phyloP scores from a whole-genome alignment of 2,888 invertebrate species.

The Mythimna pallens region DNA sequence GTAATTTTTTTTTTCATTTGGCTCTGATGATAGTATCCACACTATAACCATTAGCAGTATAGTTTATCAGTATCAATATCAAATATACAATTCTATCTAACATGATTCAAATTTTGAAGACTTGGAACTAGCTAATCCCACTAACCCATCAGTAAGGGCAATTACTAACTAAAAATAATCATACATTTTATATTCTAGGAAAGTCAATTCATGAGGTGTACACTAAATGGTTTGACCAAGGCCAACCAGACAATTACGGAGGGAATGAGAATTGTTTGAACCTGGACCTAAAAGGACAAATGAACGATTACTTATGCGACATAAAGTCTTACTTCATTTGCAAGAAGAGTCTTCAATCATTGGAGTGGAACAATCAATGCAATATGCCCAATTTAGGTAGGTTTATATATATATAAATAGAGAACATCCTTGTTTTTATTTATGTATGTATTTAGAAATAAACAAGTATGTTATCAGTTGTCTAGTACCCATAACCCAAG shows the following conservation, averaged over 20 bases:
- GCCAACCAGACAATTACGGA: constrained; percentile 64
- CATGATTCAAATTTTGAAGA: too few species aligned
- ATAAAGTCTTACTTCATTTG: constrained; percentile 77
- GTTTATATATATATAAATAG: neutral
- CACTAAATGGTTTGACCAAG: constrained; percentile 28
- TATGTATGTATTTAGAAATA: too few species aligned
- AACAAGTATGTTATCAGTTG: too few species aligned
- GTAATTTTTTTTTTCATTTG: too few species aligned
- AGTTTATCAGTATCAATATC: too few species aligned
- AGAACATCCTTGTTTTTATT: neutral
- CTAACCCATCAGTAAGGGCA: too few species aligned
- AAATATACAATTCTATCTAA: too few species aligned
- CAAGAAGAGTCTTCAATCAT: constrained; percentile 74
- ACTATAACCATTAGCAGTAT: too few species aligned
- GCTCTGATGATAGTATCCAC: too few species aligned
- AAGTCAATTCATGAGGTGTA: constrained; percentile 31
- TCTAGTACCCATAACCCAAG: too few species aligned
- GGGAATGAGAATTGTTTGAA: constrained; percentile 76
- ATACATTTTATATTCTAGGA: constrained; percentile 4
- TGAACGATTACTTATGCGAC: constrained; percentile 76
- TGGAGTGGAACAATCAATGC: constrained; percentile 79
- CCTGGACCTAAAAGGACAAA: constrained; percentile 59
- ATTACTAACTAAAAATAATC: too few species aligned
- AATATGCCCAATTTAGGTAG: constrained; percentile 77
- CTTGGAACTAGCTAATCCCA: too few species aligned